Conservation (phyloP, 2,888 invertebrate species). For the Tortrix viridana region DNA sequence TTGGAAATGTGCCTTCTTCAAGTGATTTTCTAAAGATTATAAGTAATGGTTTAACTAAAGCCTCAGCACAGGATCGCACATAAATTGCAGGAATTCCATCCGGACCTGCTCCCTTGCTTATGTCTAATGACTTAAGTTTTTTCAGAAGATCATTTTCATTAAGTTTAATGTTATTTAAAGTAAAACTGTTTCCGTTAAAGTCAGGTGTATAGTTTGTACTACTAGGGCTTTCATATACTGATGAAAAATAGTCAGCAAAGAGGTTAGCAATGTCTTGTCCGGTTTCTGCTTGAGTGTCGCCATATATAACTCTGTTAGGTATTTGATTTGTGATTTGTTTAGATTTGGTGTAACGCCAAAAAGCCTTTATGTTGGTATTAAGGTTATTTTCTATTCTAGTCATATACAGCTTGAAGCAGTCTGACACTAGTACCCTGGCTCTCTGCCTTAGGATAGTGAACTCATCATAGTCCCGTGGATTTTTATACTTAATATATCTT, state of each 20-base stretch:
- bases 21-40: slow-evolving; percentile 15
- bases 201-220: background rate
- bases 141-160: background rate
- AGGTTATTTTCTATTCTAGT: background rate
- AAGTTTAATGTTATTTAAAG: background rate
- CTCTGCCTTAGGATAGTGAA: background rate
- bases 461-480: slow-evolving; percentile 11
- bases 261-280: background rate
- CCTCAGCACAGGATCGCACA: background rate
- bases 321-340: background rate
- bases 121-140: background rate
- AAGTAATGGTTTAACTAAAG: background rate
- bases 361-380: slow-evolving; percentile 1
- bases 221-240: background rate
- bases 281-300: background rate
- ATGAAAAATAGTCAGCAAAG: slow-evolving; percentile 9
- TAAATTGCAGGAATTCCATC: slow-evolving; percentile 16
- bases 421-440: background rate
- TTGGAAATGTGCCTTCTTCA: slow-evolving; percentile 11
- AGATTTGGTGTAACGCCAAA: slow-evolving; percentile 4
- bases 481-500: slow-evolving; percentile 4
- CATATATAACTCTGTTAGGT: background rate
- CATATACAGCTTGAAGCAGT: background rate
- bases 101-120: slow-evolving; percentile 4
- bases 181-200: background rate